Conservation (phyloP, 2,888 invertebrate species). For the Poecilobothrus nobilitatus region DNA sequence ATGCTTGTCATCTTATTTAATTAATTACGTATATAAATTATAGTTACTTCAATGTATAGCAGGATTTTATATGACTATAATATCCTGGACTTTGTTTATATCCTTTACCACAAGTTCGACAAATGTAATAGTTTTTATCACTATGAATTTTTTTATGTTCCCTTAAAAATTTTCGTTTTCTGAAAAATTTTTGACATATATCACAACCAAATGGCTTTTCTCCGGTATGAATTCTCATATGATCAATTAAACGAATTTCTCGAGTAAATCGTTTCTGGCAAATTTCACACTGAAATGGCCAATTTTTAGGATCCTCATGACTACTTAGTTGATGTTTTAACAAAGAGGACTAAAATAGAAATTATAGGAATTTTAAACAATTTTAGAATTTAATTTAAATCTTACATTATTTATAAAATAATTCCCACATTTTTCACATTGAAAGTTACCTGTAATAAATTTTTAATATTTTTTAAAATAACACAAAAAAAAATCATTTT, state of each 20-base stretch:
- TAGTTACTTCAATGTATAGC: too few species aligned
- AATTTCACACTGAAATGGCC: neutral
- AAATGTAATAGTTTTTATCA: neutral
- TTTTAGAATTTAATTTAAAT: too few species aligned
- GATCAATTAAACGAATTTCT: neutral
- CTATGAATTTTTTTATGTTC: neutral
- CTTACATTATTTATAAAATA: neutral
- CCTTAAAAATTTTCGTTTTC: neutral
- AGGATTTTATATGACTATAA: neutral
- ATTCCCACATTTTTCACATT: neutral
- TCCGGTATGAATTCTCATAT: neutral
- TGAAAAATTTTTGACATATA: neutral
- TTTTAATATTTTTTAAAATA: too few species aligned
- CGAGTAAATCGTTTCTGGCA: neutral
- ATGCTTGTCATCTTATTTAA: too few species aligned
- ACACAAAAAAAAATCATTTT: too few species aligned
- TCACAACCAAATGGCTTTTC: conserved; percentile 1
- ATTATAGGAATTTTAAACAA: neutral
- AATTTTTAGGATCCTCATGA: neutral
- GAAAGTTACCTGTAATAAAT: neutral
- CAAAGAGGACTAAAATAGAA: neutral
- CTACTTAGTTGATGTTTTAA: neutral
- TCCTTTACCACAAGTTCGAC: neutral
- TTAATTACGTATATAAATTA: too few species aligned
- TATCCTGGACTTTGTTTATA: neutral